phyloP scores from a whole-genome alignment of 1,140 invertebrate genomes.

The Campoletis sonorensis region DNA sequence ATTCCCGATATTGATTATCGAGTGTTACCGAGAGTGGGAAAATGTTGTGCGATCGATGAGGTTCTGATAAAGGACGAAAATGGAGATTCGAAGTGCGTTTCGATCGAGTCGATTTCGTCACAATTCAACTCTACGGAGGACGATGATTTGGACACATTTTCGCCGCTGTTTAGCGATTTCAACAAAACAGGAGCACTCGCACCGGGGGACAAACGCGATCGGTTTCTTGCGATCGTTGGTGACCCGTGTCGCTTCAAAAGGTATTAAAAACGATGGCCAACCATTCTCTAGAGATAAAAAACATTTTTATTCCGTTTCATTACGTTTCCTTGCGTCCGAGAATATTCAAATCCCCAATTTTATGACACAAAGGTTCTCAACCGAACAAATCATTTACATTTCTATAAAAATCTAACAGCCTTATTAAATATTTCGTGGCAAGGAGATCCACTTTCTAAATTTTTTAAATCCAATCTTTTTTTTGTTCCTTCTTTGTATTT shows the following conservation, averaged over 20 bases:
- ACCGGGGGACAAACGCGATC: slow-evolving; percentile 72
- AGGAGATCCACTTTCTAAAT: too few species aligned
- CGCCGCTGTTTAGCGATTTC: slow-evolving; percentile 76
- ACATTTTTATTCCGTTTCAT: too few species aligned
- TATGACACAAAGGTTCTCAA: too few species aligned
- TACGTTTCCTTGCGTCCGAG: too few species aligned
- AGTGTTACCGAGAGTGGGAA: slow-evolving; percentile 64
- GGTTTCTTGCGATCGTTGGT: slow-evolving; percentile 77
- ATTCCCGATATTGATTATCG: slow-evolving; percentile 48
- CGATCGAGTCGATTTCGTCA: slow-evolving; percentile 39
- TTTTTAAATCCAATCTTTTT: too few species aligned
- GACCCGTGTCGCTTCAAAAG: slow-evolving; percentile 77
- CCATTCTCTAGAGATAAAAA: not conserved
- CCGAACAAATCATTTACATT: too few species aligned
- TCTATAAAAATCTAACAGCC: too few species aligned
- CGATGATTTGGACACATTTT: slow-evolving; percentile 51
- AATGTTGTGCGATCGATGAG: slow-evolving; percentile 67
- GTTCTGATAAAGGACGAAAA: slow-evolving; percentile 55
- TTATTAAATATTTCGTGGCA: too few species aligned
- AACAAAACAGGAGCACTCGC: slow-evolving; percentile 75
- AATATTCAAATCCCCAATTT: too few species aligned
- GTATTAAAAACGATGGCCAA: slow-evolving; percentile 61
- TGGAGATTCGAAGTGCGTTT: slow-evolving; percentile 50
- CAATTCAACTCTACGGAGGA: not conserved
- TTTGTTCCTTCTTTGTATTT: too few species aligned